phyloP scores from a whole-genome alignment of 2,797 vertebrate species.

The Eremophila alpestris region DNA sequence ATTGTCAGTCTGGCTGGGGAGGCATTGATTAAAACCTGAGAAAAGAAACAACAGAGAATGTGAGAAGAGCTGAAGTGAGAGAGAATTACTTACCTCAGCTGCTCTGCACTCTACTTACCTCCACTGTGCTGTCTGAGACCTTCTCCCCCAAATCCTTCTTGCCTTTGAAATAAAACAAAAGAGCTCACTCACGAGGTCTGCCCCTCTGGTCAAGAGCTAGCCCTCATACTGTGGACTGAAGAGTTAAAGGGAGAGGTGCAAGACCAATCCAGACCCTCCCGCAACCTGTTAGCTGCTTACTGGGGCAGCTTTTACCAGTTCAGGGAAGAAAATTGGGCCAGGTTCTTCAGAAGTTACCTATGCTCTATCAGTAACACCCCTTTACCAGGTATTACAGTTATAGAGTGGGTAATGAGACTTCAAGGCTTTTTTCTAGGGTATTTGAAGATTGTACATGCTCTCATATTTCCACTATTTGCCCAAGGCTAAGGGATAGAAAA shows the following conservation, averaged over 20 bases:
- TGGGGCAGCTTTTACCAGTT: background rate
- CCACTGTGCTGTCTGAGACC: conserved; percentile 89
- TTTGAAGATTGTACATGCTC: background rate
- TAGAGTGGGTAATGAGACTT: background rate
- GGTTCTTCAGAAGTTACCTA: background rate
- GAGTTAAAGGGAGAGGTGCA: background rate
- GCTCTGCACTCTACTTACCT: conserved; percentile 90
- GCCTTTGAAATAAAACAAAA: conserved; percentile 82
- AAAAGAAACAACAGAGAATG: conserved; percentile 84
- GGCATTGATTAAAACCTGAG: conserved; percentile 86
- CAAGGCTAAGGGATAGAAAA: background rate
- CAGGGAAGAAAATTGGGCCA: background rate
- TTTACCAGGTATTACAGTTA: background rate
- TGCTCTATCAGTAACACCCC: background rate
- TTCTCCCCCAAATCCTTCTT: conserved; percentile 90
- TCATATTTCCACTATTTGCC: background rate
- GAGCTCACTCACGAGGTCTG: background rate
- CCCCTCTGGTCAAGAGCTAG: background rate
- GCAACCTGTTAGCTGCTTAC: background rate
- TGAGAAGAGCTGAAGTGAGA: conserved; percentile 80
- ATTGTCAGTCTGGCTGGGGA: conserved; percentile 86
- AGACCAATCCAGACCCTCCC: background rate
- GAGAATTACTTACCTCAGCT: conserved; percentile 77
- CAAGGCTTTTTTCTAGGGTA: background rate
- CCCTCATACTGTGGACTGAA: background rate